Conservation (phyloP, 2,113 vertebrate species). For the Caretta caretta region DNA sequence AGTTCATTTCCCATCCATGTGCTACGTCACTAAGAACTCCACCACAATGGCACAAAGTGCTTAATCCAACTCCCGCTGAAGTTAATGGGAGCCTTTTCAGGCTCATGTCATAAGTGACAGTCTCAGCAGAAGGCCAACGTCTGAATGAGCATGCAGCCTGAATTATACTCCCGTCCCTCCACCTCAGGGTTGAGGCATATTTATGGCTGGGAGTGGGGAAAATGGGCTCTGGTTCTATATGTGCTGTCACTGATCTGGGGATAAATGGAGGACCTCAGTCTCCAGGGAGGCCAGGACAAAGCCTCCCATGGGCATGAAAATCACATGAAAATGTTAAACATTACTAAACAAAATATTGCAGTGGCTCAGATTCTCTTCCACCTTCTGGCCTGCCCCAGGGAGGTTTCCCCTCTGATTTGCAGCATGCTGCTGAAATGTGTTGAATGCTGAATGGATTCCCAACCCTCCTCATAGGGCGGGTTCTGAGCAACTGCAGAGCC, state of each 20-base stretch:
- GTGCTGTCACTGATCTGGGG: too few relatives aligned
- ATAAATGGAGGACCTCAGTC: background rate
- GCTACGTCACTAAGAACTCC: constrained; percentile 2
- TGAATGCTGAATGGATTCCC: background rate
- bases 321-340: background rate
- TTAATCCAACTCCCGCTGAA: constrained; percentile 7
- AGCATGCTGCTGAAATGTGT: background rate
- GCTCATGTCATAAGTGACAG: background rate
- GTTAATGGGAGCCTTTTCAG: background rate
- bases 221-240: background rate
- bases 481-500: background rate
- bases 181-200: fast-evolving
- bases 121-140: background rate
- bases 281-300: background rate
- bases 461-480: background rate
- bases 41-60: background rate
- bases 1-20: constrained; percentile 32
- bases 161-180: background rate
- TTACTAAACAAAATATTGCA: background rate
- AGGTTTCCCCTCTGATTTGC: background rate
- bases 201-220: background rate
- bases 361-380: background rate
- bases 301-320: background rate
- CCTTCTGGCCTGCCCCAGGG: fast-evolving
- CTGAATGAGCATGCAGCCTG: background rate